These are phyloP conservation scores for Agrochola lota DNA, from an alignment of 2,888 invertebrate genomes.

Conservation along the genomic window DNA sequence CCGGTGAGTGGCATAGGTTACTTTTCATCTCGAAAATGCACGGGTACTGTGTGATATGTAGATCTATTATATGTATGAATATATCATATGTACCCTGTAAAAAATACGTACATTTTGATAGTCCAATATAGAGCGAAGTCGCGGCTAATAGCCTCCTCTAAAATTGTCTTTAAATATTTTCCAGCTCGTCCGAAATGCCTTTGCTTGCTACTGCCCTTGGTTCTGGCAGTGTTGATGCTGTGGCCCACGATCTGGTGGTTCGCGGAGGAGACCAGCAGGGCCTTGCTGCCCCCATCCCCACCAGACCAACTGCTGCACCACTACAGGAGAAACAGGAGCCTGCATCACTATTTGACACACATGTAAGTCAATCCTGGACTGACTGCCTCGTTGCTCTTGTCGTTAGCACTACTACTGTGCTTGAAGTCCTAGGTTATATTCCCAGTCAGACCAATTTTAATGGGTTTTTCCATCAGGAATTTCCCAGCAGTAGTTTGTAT, in stretches of 20 bases:
- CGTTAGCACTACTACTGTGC: neutral
- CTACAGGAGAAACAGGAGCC: constrained; percentile 73
- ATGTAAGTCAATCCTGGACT: constrained; percentile 72
- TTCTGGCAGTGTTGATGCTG: constrained; percentile 52
- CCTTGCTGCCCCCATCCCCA: constrained; percentile 70
- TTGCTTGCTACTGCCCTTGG: constrained; percentile 62
- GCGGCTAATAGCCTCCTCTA: no score
- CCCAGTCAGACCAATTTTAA: neutral
- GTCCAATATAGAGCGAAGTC: no score
- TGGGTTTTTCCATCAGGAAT: neutral
- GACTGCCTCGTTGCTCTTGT: neutral
- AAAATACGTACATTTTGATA: neutral
- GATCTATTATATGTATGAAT: neutral
- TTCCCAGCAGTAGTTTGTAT: neutral
- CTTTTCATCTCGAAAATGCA: neutral
- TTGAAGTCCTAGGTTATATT: neutral
- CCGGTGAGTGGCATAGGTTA: neutral
- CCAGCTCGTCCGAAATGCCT: constrained; percentile 72
- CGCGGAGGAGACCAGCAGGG: constrained; percentile 60
- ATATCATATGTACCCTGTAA: no score
- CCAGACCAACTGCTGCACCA: constrained; percentile 74
- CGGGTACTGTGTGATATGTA: no score
- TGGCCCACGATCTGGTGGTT: constrained; percentile 69
- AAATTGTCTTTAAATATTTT: neutral
- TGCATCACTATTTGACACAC: constrained; percentile 76